Base-by-base conservation (phyloP, 1,140 invertebrate genomes). In the Lordiphosa collinella region DNA sequence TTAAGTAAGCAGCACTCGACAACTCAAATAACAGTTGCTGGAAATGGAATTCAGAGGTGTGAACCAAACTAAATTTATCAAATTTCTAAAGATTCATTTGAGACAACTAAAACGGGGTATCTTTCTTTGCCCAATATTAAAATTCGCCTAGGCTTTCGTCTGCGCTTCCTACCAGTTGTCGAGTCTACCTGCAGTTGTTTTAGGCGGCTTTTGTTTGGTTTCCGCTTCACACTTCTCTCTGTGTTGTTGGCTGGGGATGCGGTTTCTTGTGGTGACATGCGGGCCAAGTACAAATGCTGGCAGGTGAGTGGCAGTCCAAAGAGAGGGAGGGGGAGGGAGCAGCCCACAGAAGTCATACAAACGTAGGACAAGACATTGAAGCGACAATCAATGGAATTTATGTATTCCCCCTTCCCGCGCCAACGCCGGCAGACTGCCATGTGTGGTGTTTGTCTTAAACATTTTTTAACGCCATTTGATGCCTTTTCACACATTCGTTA, bases 321-420 rank as follows among this genome's bases (percentile, higher is more conserved):
- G n/a, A n/a, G n/a, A 14, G 25, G n/a, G 11, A 18, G 49, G 22
- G 22, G 6, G 3, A 7, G 40, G 18, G 22, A 32, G 38, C 13
- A 51, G 36, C 54, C 68, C 61, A 59, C 72, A 84, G 78, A 82
- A 82, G 78, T 82, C 78, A 84, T 82, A 82, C 72, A 82, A 82
- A 76, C 60, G 56, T 60, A 82, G 54, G 63, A 64, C 60, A 75
- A 70, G 59, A 72, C 61, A 66, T 57, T 55, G 68, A 76, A 75
- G 79, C 78, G 78, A 82, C 78, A 82, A 82, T 82, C 78, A 82
- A 84, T 82, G 78, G 68, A 84, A 82, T 84, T 82, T 84, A 82
- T 84, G 43, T 63, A 25, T 25, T 44, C 8, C 36, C 54, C 53
- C 34, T 35, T 12, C 22, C 18, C 25, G 8, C 14, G 32, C 34